Evolutionary conservation across 1,140 invertebrate species (phyloP), one percentile per base, ranked within the genome.

Genomic region (Pristionchus pacificus): DNA sequence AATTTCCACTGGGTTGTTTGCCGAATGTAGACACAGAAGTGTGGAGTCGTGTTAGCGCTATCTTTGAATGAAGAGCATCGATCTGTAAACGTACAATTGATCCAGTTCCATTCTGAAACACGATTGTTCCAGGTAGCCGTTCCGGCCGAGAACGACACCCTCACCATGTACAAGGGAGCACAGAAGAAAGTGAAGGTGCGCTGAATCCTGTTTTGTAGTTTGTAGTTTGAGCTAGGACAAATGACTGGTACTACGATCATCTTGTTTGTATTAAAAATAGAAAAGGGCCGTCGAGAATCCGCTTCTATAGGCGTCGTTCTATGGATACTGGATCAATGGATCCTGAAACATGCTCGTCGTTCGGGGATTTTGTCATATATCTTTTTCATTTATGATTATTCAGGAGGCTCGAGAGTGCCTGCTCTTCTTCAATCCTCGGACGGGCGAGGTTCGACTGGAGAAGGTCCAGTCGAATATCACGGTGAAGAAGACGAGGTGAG

Each of bases 91-190:
- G 38, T 14, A 65, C 29, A 32, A 15, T 33, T 65, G 19, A 57
- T 19, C 19, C 24, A 57, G 24, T 19, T 24, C 55, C 19, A 14
- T 13, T 24, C 60, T 27, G 29, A 25, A 61, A 61, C 10, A 27
- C 25, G 10, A 24, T 61, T 15, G 10, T 73, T 6, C 27, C 49
- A 72, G 70, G 70, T 72, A 3, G 70, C 74, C 6, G 70, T 75
- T n/a, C 74, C 74, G 0, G 67, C 57, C 28, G 74, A 74, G 29
- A 61, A 66, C 19, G 74, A 75, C 27, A 63, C 68, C 49, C 49
- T 75, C 59, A 73, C 71, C 14, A 55, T 75, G 27, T 75, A 73
- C 65, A 75, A 75, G 58, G 74, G 74, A 24, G 59, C 70, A n/a
- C 59, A 75, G 25, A 75, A 75, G 30, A 33, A 61, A 2, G 74